Conservation (phyloP, 2,888 invertebrate species). For the Exephanes ischioxanthus region DNA sequence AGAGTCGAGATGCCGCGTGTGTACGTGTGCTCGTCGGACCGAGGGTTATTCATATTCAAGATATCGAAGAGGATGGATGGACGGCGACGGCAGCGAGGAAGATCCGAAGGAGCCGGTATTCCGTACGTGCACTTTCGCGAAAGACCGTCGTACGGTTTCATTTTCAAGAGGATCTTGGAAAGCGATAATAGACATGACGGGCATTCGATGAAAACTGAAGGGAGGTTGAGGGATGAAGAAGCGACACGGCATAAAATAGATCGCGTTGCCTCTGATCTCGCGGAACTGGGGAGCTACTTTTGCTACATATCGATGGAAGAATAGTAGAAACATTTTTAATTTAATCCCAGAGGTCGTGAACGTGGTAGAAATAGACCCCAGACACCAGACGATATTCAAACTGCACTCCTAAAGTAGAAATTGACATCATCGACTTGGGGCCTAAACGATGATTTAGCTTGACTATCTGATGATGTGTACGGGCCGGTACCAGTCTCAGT, state of each 20-base stretch:
- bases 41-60: constrained; percentile 76
- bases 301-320: neutral
- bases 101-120: neutral
- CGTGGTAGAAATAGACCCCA: too few relatives aligned
- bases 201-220: neutral
- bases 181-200: neutral
- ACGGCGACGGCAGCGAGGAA: constrained; percentile 7
- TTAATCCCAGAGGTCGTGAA: too few relatives aligned
- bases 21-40: constrained; percentile 74
- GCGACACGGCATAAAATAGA: neutral
- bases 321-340: neutral
- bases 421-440: too few relatives aligned
- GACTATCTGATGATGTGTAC: too few relatives aligned
- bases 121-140: neutral
- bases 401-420: too few relatives aligned
- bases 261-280: neutral
- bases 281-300: neutral
- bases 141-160: neutral
- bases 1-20: constrained; percentile 17
- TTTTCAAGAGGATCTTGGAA: neutral
- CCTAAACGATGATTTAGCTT: too few relatives aligned
- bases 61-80: constrained; percentile 65
- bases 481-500: too few relatives aligned
- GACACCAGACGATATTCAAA: too few relatives aligned
- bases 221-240: neutral